Evolutionary conservation across 2,113 vertebrate genomes (phyloP), one percentile per base, ranked within the genome.

Genomic region (Paramisgurnus dabryanus): DNA sequence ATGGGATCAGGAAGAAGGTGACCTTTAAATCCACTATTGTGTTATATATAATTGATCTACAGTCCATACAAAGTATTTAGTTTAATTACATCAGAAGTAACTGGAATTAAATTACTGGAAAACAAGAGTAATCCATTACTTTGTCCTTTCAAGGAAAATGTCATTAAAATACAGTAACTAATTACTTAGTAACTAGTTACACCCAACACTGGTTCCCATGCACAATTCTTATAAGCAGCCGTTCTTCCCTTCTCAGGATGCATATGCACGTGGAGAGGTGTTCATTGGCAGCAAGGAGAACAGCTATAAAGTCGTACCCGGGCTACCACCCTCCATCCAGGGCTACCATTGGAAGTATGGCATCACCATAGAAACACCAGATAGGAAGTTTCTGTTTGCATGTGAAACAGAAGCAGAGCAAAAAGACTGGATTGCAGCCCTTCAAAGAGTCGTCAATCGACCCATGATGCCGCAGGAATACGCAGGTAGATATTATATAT

Each of bases 401-500:
- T 99, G 98, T 0, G 98, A 99, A 90, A 98, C 95, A 0, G 95
- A 97, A 83, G 89, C 90, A 0, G 96, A 98, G 69, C 96, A 96
- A 86, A 91, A 90, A 17, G 95, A 96, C 60, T 99, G 98, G 98
- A 95, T 98, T 1, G 89, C 91, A 0, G 95, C 96, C 47, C 96
- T 99, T 12, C 95, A 96, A 91, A 95, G 94, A 60, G 95, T 98
- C n/a, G 95, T 99, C 41, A 96, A 95, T 86, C 88, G 96, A 69
- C 96, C 97, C 0, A 99, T 99, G 98, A 93, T 97, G 87, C 98
- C 98, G 1, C 98, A 99, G 91, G 98, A 99, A 87, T 99, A 98
- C 0, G 97, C 97, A 94, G 97, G 97, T 99, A 22, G 22, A 22
- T 22, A 22, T 22, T 22, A 22, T 22, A 86, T 58, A 2, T 6